Evolutionary conservation across 2,113 vertebrate genomes (phyloP).

Genomic region (Sporophila hypoxantha): DNA sequence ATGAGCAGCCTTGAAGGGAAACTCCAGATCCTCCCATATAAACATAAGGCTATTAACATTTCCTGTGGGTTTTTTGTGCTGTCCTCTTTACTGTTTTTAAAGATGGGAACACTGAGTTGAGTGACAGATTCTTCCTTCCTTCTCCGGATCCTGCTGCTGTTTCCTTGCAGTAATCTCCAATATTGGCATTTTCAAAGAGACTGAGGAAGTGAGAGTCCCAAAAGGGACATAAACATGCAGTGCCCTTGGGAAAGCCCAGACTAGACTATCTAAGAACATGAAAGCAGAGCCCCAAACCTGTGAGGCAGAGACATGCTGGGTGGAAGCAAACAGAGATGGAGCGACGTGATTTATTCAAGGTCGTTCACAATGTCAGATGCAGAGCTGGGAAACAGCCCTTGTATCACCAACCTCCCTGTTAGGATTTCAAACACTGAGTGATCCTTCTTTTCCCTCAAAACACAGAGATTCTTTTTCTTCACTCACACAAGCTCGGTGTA

Average conservation of each 20-base stretch:
- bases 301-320: background rate
- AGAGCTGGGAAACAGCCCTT: background rate
- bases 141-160: background rate
- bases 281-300: background rate
- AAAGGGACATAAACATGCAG: background rate
- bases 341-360: background rate
- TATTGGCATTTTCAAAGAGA: conserved; percentile 23
- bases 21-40: background rate
- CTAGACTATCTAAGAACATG: background rate
- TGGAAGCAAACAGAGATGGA: background rate
- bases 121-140: background rate
- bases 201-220: background rate
- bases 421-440: background rate
- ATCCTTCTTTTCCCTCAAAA: background rate
- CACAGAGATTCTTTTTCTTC: background rate
- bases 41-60: conserved; percentile 4
- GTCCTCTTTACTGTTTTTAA: background rate
- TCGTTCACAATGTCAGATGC: background rate
- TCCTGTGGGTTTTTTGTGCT: background rate
- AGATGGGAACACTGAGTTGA: background rate
- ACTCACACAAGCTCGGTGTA: background rate
- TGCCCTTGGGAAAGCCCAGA: background rate
- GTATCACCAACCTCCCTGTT: background rate
- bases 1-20: background rate
- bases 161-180: background rate